phyloP scores from a whole-genome alignment of 2,797 vertebrate genomes.

The Eptatretus atami region DNA sequence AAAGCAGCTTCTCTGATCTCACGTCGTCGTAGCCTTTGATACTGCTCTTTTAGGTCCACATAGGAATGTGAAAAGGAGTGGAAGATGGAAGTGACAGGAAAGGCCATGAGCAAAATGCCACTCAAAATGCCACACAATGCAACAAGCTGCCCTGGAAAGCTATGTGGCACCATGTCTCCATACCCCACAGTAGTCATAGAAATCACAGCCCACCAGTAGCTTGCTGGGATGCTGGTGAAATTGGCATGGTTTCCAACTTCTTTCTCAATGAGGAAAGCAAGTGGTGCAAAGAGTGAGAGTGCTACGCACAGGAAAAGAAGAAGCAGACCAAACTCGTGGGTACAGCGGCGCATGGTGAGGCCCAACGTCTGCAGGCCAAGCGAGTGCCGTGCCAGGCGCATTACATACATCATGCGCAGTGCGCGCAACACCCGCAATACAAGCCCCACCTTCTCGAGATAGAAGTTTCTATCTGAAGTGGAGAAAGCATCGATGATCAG shows the following conservation, averaged over 20 bases:
- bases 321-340: constrained; percentile 53
- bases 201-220: constrained; percentile 96
- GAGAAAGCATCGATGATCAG: constrained; percentile 45
- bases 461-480: constrained; percentile 38
- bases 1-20: too few species aligned
- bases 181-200: constrained; percentile 96
- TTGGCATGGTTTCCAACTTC: constrained; percentile 73
- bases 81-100: constrained; percentile 83
- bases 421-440: constrained; percentile 57
- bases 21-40: constrained; percentile 12
- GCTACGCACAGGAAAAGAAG: constrained; percentile 73
- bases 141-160: constrained; percentile 75
- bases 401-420: constrained; percentile 61
- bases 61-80: constrained; percentile 88
- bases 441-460: constrained; percentile 60
- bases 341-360: constrained; percentile 49
- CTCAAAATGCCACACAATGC: constrained; percentile 80
- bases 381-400: constrained; percentile 59
- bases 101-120: constrained; percentile 81
- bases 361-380: constrained; percentile 59
- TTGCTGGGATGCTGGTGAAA: constrained; percentile 69
- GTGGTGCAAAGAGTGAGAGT: constrained; percentile 60
- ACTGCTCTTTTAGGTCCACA: constrained; percentile 59
- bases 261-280: constrained; percentile 62
- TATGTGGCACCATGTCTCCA: constrained; percentile 81